Conservation (phyloP, 2,888 invertebrate species). For the Diachrysia chrysitis region DNA sequence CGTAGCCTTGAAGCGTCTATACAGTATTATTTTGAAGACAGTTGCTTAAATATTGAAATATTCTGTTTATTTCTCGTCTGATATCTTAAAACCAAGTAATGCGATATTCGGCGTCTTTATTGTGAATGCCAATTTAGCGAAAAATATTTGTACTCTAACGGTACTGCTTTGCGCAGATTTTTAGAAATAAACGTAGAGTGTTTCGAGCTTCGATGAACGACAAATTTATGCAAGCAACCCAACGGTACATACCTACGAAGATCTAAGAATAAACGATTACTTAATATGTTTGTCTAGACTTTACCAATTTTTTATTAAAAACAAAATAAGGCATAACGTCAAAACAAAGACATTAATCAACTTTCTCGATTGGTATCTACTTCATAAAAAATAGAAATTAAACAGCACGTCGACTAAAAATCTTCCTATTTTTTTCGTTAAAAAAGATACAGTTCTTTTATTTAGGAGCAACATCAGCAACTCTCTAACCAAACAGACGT, state of each 20-base stretch:
- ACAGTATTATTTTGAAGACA: slow-evolving; percentile 23
- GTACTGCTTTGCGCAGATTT: slow-evolving; percentile 37
- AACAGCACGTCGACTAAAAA: background rate
- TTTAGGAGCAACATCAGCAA: no score
- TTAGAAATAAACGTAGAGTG: slow-evolving; percentile 16
- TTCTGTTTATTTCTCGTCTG: slow-evolving; percentile 9
- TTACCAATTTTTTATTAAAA: background rate
- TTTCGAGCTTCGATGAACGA: slow-evolving; percentile 30
- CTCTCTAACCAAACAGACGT: slow-evolving; percentile 4
- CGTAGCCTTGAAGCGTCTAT: slow-evolving; percentile 24
- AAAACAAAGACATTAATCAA: background rate
- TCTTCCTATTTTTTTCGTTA: background rate
- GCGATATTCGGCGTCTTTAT: background rate
- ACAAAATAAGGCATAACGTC: background rate
- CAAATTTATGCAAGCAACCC: slow-evolving; percentile 13
- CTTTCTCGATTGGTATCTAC: background rate
- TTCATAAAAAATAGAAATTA: no score
- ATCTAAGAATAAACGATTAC: slow-evolving; percentile 5
- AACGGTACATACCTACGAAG: slow-evolving; percentile 33
- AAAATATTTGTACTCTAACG: slow-evolving; percentile 35
- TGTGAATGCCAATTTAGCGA: slow-evolving; percentile 25
- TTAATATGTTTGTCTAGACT: background rate
- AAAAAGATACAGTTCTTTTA: background rate
- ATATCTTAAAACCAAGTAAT: slow-evolving; percentile 7
- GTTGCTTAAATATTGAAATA: slow-evolving; percentile 44